Evolutionary conservation across 2,113 vertebrate genomes (phyloP), one percentile per base, ranked within the genome.

Genomic region (Aythya baeri): DNA sequence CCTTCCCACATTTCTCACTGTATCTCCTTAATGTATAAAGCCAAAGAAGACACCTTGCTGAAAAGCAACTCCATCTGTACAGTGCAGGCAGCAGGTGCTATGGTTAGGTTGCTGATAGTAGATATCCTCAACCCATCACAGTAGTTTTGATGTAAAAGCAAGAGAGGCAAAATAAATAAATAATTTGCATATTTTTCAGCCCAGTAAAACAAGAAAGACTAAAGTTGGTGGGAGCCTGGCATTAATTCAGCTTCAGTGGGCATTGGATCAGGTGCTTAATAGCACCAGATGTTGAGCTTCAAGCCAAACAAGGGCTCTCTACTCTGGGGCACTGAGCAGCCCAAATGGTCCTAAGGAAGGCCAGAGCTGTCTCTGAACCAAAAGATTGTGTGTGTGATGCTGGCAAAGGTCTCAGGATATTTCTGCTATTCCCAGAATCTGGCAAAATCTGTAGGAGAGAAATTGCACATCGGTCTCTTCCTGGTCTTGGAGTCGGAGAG

Each of bases 351-450:
- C 41, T 78, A 63, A 52, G 1, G 10, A 72, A 57, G 38, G 20
- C 58, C 58, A 58, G 46, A 36, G 43, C 26, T 18, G 3, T 5
- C 58, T 72, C 38, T 49, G 26, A 55, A 23, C 52, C 2, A 3
- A 27, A 46, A n/a, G 22, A 41, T 25, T 0, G 0, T 6, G 4
- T 0, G 0, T 29, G 46, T 68, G 72, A 22, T 3, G 23, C 18
- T 75, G 62, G 43, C n/a, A 43, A 34, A 67, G 36, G 17, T 76
- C 59, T 71, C 6, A 4, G 65, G 41, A 25, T 59, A 17, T 21
- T 54, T 71, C 36, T 46, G 9, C 14, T 4, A 14, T 75, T 91
- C 36, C 50, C 25, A 55, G 16, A 54, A 61, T 27, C 22, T 17
- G 76, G 22, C 22, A 72, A 65, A 71, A 59, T 36, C 13, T 54